Percentiles rank a stretch among this genome's conserved stretches.
Evolutionary conservation across 2,797 vertebrate species (phyloP).

Genomic region (Pitangus sulphuratus): DNA sequence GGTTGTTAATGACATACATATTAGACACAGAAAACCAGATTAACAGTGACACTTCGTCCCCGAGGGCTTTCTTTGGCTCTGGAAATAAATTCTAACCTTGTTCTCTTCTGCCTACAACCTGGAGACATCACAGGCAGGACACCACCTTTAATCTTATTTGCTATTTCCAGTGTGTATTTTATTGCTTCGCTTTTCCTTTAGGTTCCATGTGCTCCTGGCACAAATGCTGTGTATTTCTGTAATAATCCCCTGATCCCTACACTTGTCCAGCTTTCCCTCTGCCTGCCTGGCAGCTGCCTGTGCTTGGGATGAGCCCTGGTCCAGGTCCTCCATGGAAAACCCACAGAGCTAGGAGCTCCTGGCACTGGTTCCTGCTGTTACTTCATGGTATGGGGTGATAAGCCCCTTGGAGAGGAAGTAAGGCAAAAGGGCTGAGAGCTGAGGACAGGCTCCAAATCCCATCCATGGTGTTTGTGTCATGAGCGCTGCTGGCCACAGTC

Average conservation of each 20-base stretch:
- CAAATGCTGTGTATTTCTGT: not conserved
- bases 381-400: rapidly evolving
- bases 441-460: not conserved
- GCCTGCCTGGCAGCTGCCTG: not conserved
- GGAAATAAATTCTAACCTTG: conserved; percentile 68
- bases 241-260: not conserved
- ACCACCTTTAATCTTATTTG: conserved; percentile 62
- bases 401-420: rapidly evolving
- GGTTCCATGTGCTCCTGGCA: not conserved
- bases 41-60: conserved; percentile 51
- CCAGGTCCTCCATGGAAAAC: not conserved
- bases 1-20: conserved; percentile 25
- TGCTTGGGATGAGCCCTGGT: not conserved
- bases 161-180: conserved; percentile 8
- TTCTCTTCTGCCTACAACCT: conserved; percentile 51
- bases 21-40: conserved; percentile 60
- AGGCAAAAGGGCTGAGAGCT: not conserved
- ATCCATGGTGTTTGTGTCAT: not conserved
- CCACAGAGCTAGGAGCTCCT: rapidly evolving
- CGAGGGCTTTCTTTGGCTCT: not conserved
- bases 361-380: not conserved
- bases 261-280: not conserved
- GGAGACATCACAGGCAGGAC: conserved; percentile 20
- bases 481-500: rapidly evolving
- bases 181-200: not conserved